Evolutionary conservation across 2,113 vertebrate species (phyloP).

Genomic region (Aspidoscelis tigris): DNA sequence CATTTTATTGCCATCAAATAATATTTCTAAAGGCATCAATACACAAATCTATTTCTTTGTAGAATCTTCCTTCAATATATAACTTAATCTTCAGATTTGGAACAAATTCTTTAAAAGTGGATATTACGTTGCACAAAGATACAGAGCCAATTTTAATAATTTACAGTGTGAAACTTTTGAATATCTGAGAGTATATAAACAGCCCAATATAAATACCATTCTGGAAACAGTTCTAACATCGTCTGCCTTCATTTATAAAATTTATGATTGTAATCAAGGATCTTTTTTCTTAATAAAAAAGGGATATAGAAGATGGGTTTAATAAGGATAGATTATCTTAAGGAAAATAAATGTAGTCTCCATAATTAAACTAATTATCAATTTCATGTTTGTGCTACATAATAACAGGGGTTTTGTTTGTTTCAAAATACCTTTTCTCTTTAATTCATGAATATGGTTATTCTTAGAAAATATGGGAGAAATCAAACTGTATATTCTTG

Average conservation of each 20-base stretch:
- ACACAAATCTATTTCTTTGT: constrained; percentile 81
- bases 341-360: constrained; percentile 62
- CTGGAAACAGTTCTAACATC: constrained; percentile 49
- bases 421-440: constrained; percentile 24
- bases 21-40: constrained; percentile 83
- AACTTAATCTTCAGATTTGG: constrained; percentile 75
- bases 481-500: neutral
- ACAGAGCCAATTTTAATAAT: constrained; percentile 70
- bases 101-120: constrained; percentile 68
- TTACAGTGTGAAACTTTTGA: constrained; percentile 55
- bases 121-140: constrained; percentile 65
- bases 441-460: constrained; percentile 15
- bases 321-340: constrained; percentile 60
- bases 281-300: constrained; percentile 42
- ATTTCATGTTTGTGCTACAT: constrained; percentile 40
- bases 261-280: constrained; percentile 69
- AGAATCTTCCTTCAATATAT: constrained; percentile 63
- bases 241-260: constrained; percentile 53
- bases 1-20: constrained; percentile 85
- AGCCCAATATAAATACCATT: constrained; percentile 56
- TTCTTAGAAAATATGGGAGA: constrained; percentile 28
- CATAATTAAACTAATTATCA: constrained; percentile 63
- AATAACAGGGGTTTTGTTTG: constrained; percentile 33
- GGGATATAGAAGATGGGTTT: constrained; percentile 51
- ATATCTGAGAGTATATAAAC: constrained; percentile 40